Evolutionary conservation across 2,797 vertebrate species (phyloP).

Genomic region (Gymnothorax javanicus): DNA sequence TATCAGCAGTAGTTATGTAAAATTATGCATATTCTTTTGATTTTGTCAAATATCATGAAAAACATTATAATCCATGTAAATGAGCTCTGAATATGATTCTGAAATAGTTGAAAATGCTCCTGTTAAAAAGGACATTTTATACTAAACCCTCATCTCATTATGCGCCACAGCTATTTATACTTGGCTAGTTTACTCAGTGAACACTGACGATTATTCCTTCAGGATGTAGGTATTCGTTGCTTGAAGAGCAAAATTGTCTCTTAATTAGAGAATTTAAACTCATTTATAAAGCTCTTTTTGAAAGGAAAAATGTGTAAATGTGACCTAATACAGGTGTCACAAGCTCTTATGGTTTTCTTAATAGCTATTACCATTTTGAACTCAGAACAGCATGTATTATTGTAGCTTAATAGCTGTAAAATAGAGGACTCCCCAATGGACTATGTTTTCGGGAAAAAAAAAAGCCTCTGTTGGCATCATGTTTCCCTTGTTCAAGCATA

Average conservation of each 20-base stretch:
- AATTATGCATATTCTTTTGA: neutral
- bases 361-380: no score
- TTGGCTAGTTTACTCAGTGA: slow-evolving; percentile 39
- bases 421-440: neutral
- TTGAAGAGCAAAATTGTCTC: slow-evolving; percentile 44
- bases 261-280: slow-evolving; percentile 41
- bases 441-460: no score
- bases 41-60: neutral
- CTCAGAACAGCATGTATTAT: neutral
- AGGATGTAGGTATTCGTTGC: slow-evolving; percentile 40
- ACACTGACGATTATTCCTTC: slow-evolving; percentile 47
- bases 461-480: no score
- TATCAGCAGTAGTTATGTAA: neutral
- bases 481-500: no score
- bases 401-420: neutral
- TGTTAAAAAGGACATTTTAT: slow-evolving; percentile 38
- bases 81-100: neutral
- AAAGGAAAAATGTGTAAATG: slow-evolving; percentile 45
- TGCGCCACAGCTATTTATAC: slow-evolving; percentile 55
- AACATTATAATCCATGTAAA: neutral
- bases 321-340: slow-evolving; percentile 1
- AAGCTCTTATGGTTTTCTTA: no score
- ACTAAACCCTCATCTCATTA: slow-evolving; percentile 46
- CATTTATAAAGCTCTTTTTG: slow-evolving; percentile 47
- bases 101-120: neutral